Percentiles rank a stretch among this genome's conserved stretches.
phyloP scores from a whole-genome alignment of 2,888 invertebrate species.

The Meghimatium bilineatum region DNA sequence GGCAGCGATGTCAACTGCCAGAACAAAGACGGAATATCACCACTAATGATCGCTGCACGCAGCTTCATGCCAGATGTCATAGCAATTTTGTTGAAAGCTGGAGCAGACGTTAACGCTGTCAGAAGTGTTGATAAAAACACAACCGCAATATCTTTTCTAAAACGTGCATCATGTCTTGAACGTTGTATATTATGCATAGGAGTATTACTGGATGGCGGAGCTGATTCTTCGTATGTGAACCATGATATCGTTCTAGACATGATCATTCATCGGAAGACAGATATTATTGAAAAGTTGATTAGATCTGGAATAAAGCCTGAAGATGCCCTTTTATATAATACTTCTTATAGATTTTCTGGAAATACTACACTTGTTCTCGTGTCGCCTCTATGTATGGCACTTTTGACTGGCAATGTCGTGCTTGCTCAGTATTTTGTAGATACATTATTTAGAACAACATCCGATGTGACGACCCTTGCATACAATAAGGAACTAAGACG shows the following conservation, averaged over 20 bases:
- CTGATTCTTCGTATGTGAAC: background rate
- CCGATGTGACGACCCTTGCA: too few relatives aligned
- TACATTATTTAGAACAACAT: background rate
- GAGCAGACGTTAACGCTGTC: slow-evolving; percentile 31
- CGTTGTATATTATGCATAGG: background rate
- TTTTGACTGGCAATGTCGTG: background rate
- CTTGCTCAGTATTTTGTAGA: slow-evolving; percentile 1
- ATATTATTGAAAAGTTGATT: background rate
- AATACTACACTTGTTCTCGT: too few relatives aligned
- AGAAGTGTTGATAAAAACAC: background rate
- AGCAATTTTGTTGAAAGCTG: background rate
- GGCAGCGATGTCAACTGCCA: slow-evolving; percentile 14
- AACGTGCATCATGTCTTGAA: background rate
- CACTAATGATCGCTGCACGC: background rate
- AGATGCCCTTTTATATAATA: background rate
- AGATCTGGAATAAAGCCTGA: background rate
- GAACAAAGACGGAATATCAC: slow-evolving; percentile 4
- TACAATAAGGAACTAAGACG: too few relatives aligned
- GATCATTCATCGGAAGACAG: background rate
- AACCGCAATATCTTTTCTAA: slow-evolving; percentile 11
- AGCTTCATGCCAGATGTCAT: background rate
- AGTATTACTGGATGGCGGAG: background rate
- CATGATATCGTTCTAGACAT: background rate
- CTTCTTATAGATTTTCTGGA: too few relatives aligned
- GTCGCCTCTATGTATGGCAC: slow-evolving; percentile 7